A percentile compares a stretch with the other conserved stretches of the same genome.
Conservation (phyloP, 2,888 invertebrate genomes). For the Drosophila lacicola region DNA sequence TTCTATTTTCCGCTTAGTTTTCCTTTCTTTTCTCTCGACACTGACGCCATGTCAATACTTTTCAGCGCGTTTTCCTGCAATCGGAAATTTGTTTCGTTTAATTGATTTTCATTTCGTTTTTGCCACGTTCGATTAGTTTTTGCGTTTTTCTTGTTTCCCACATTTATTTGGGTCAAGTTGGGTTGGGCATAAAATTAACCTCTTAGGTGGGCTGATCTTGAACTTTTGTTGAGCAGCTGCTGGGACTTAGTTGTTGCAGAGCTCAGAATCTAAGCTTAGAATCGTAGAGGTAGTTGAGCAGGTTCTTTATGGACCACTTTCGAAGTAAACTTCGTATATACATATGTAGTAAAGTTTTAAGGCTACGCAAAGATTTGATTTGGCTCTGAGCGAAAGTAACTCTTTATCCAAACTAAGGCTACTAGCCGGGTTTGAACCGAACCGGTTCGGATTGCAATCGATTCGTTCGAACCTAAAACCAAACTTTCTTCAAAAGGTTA, state of each 20-base stretch:
- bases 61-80: conserved; percentile 10
- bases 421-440: no score
- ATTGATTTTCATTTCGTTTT: conserved; percentile 43
- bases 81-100: conserved; percentile 35
- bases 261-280: no score
- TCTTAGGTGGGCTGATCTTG: conserved; percentile 8
- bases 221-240: background rate
- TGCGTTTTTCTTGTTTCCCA: background rate
- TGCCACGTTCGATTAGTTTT: background rate
- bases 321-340: background rate
- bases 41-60: conserved; percentile 18
- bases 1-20: conserved; percentile 6
- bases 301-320: background rate
- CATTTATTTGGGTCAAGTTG: conserved; percentile 32
- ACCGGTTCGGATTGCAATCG: no score
- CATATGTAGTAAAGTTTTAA: no score
- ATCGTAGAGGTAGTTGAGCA: no score
- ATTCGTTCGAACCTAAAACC: no score
- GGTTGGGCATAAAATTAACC: background rate
- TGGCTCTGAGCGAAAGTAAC: no score
- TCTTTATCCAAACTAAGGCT: no score
- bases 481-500: no score
- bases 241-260: no score
- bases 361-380: no score
- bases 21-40: conserved; percentile 4